A percentile compares a stretch with the other conserved stretches of the same genome.
These are phyloP conservation scores for Papilio aristodemus DNA, from an alignment of 1,140 invertebrate species.

Conservation along the genomic window DNA sequence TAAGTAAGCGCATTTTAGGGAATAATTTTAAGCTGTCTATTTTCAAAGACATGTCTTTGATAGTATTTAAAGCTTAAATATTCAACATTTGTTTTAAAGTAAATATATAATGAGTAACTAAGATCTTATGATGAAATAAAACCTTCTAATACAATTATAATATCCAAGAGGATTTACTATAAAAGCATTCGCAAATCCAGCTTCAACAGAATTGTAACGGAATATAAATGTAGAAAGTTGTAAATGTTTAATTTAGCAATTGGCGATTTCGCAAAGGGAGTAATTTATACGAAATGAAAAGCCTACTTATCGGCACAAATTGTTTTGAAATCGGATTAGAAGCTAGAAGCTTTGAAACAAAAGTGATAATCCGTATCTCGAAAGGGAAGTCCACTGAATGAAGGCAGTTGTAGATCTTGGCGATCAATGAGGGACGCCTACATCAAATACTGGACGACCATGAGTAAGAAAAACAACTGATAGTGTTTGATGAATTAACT, in stretches of 20 bases:
- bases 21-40: too few species aligned
- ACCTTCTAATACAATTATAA: neutral
- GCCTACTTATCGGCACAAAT: neutral
- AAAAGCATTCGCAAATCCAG: neutral
- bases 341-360: neutral
- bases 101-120: too few species aligned
- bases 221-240: constrained; percentile 6
- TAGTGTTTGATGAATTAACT: too few species aligned
- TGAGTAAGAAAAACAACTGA: too few species aligned
- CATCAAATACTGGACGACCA: too few species aligned
- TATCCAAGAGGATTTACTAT: neutral
- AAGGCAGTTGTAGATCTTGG: too few species aligned
- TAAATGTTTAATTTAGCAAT: neutral
- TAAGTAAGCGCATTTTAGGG: too few species aligned
- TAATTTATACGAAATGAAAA: neutral
- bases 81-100: too few species aligned
- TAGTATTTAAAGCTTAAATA: too few species aligned
- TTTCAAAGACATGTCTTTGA: too few species aligned
- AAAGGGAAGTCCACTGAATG: too few species aligned
- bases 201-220: neutral
- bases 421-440: too few species aligned
- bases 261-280: neutral
- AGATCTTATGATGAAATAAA: neutral
- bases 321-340: constrained; percentile 15
- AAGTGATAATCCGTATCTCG: neutral